These are phyloP conservation scores for Lemur catta DNA, from an alignment of 2,797 vertebrate species.

Conservation along the genomic window DNA sequence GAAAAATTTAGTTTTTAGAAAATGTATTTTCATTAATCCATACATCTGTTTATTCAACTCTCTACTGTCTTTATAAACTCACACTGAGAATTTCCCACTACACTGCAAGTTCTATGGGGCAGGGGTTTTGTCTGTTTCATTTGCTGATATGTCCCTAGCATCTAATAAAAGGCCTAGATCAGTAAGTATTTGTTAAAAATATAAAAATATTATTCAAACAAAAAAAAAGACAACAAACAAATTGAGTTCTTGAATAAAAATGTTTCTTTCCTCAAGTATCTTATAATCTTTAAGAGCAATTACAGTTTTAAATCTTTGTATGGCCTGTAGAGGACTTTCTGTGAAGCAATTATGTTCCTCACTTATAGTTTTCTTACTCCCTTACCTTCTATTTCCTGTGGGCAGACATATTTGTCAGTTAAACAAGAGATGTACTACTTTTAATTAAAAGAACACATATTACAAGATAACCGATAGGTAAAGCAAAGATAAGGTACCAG, in stretches of 20 bases:
- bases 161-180: background rate
- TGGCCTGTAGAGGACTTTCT: background rate
- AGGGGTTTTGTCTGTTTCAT: background rate
- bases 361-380: background rate
- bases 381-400: background rate
- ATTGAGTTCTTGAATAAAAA: background rate
- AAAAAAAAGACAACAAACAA: background rate
- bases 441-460: conserved; percentile 68
- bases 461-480: conserved; percentile 37
- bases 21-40: background rate
- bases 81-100: background rate
- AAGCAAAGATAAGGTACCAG: conserved; percentile 45
- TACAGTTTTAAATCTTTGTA: background rate
- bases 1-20: background rate
- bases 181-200: background rate
- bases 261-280: background rate
- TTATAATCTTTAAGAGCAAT: background rate
- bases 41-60: background rate
- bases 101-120: accelerated
- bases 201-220: background rate
- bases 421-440: conserved; percentile 59
- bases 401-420: conserved; percentile 8
- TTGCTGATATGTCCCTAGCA: background rate
- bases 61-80: background rate
- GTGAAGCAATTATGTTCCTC: background rate